These are phyloP conservation scores for Trichechus manatus DNA, from an alignment of 2,113 vertebrate species.

Conservation along the genomic window DNA sequence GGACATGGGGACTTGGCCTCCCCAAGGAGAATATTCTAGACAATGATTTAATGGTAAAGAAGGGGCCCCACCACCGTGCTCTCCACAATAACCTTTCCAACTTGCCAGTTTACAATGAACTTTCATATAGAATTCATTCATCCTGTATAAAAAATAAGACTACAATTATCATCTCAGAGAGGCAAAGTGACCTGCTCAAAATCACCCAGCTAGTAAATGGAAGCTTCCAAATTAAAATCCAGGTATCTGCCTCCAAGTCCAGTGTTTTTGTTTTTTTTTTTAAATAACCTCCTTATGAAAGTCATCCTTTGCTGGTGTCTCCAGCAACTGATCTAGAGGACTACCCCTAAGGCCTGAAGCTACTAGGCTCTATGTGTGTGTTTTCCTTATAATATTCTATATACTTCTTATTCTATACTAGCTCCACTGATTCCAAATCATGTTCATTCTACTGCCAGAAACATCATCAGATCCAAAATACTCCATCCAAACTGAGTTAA, in stretches of 20 bases:
- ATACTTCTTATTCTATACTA: neutral
- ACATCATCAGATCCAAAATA: slow-evolving; percentile 17
- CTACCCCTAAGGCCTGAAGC: neutral
- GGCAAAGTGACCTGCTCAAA: neutral
- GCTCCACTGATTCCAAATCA: neutral
- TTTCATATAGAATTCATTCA: neutral
- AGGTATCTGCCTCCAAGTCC: neutral
- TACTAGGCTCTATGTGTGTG: neutral
- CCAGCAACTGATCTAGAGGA: neutral
- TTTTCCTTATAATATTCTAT: neutral
- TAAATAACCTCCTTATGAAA: neutral
- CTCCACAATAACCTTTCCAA: neutral
- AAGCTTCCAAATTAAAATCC: neutral
- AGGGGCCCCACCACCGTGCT: neutral
- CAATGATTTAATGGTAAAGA: neutral
- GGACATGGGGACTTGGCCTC: neutral
- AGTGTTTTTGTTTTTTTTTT: neutral
- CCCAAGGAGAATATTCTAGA: neutral
- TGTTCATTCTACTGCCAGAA: neutral
- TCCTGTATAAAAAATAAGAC: neutral
- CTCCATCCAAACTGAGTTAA: neutral
- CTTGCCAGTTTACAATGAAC: neutral
- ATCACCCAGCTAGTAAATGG: neutral
- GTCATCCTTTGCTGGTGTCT: neutral
- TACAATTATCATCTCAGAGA: neutral